These are phyloP conservation scores for Agapetus fuscipes DNA, from an alignment of 2,888 invertebrate species.

Conservation along the genomic window DNA sequence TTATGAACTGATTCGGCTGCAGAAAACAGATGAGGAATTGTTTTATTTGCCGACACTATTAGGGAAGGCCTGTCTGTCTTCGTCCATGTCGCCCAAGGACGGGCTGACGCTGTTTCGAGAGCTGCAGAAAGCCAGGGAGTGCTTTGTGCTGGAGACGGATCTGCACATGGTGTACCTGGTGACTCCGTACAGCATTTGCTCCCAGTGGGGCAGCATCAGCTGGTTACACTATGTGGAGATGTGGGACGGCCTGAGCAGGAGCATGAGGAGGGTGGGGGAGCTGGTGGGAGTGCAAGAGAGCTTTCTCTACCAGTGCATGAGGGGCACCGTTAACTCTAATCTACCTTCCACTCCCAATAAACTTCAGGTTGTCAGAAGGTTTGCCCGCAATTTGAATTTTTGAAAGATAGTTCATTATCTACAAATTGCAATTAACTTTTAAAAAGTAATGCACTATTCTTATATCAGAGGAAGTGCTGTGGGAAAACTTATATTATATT, in stretches of 20 bases:
- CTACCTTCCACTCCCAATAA: slow-evolving; percentile 39
- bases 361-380: slow-evolving; percentile 58
- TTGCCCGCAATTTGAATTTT: too few species aligned
- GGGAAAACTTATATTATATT: too few species aligned
- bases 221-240: slow-evolving; percentile 71
- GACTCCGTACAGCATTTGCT: slow-evolving; percentile 83
- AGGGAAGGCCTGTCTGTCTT: slow-evolving; percentile 86
- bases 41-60: slow-evolving; percentile 71
- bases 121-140: slow-evolving; percentile 78
- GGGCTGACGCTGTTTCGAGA: slow-evolving; percentile 83
- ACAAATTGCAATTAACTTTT: too few species aligned
- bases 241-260: slow-evolving; percentile 71
- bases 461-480: too few species aligned
- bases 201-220: slow-evolving; percentile 69
- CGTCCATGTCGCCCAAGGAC: slow-evolving; percentile 91
- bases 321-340: slow-evolving; percentile 52
- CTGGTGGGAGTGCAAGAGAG: slow-evolving; percentile 82
- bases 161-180: slow-evolving; percentile 92
- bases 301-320: slow-evolving; percentile 69
- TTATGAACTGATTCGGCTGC: slow-evolving; percentile 72
- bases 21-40: slow-evolving; percentile 38
- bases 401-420: too few species aligned
- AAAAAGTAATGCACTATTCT: too few species aligned
- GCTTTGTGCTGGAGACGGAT: slow-evolving; percentile 89
- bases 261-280: slow-evolving; percentile 79